phyloP scores from a whole-genome alignment of 2,797 vertebrate species.

The Alauda arvensis region DNA sequence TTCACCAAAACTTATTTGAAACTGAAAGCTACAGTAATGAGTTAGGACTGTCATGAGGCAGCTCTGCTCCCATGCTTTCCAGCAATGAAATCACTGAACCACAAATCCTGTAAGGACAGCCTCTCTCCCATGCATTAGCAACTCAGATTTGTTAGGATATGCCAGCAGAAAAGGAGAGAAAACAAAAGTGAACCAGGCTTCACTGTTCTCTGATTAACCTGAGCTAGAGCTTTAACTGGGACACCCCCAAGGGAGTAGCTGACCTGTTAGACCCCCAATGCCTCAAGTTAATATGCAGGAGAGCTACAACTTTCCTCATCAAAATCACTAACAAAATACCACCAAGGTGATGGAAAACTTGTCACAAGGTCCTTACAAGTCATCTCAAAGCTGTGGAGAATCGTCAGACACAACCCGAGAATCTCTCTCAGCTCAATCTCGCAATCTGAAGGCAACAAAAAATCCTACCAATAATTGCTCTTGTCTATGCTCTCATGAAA shows the following conservation, averaged over 20 bases:
- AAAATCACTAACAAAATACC: background rate
- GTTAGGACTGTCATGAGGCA: background rate
- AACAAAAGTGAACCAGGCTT: background rate
- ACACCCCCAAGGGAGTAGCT: background rate
- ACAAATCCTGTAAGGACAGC: conserved; percentile 22
- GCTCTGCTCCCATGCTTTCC: background rate
- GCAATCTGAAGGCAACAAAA: background rate
- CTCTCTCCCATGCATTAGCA: background rate
- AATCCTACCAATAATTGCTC: background rate
- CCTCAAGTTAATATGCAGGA: background rate
- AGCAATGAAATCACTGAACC: conserved; percentile 26
- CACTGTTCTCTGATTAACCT: background rate
- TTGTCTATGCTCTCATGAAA: background rate
- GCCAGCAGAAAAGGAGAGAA: background rate
- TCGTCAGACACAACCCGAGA: background rate
- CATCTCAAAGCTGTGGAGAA: background rate
- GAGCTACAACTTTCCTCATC: background rate
- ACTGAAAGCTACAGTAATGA: background rate
- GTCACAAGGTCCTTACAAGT: background rate
- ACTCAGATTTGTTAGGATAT: background rate
- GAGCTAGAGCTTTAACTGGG: background rate
- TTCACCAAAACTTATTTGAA: background rate
- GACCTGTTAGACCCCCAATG: background rate
- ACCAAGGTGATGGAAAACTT: background rate
- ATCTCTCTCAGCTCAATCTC: background rate